Evolutionary conservation across 2,888 invertebrate genomes (phyloP).

Genomic region (Hofmannophila pseudospretella): DNA sequence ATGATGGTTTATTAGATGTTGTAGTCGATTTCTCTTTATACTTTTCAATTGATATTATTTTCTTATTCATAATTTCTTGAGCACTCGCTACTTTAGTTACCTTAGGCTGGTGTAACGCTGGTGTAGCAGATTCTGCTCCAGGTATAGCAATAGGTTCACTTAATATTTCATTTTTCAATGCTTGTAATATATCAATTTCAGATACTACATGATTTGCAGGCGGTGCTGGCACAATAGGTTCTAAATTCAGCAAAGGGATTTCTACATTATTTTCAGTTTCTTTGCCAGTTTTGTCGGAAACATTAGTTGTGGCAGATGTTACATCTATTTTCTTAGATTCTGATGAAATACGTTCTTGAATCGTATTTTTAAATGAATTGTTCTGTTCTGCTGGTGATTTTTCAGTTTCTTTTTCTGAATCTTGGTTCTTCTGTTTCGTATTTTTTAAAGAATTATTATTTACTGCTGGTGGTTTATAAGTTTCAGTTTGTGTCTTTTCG

Average conservation of each 20-base stretch:
- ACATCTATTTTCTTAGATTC: no score
- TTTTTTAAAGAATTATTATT: not conserved
- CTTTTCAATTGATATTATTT: slow-evolving; percentile 68
- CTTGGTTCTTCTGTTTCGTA: not conserved
- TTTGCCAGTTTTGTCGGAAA: not conserved
- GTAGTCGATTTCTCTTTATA: slow-evolving; percentile 56
- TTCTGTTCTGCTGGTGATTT: no score
- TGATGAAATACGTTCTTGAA: no score
- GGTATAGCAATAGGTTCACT: slow-evolving; percentile 48
- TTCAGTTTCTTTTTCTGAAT: no score
- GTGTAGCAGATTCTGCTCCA: slow-evolving; percentile 41
- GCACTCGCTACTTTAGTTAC: slow-evolving; percentile 54
- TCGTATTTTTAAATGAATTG: no score
- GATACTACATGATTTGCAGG: slow-evolving; percentile 41
- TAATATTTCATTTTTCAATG: slow-evolving; percentile 67
- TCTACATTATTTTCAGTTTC: slow-evolving; percentile 18
- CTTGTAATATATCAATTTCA: slow-evolving; percentile 69
- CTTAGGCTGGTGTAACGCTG: slow-evolving; percentile 63
- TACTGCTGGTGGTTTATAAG: not conserved
- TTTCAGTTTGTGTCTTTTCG: not conserved
- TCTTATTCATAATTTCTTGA: slow-evolving; percentile 49
- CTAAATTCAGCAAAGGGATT: slow-evolving; percentile 52
- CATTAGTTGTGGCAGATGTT: not conserved
- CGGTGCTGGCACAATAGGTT: slow-evolving; percentile 28
- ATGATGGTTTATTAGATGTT: slow-evolving; percentile 21